A percentile compares a stretch with the other conserved stretches of the same genome.
Conservation (phyloP, 1,140 invertebrate species). For the Globodera rostochiensis region DNA sequence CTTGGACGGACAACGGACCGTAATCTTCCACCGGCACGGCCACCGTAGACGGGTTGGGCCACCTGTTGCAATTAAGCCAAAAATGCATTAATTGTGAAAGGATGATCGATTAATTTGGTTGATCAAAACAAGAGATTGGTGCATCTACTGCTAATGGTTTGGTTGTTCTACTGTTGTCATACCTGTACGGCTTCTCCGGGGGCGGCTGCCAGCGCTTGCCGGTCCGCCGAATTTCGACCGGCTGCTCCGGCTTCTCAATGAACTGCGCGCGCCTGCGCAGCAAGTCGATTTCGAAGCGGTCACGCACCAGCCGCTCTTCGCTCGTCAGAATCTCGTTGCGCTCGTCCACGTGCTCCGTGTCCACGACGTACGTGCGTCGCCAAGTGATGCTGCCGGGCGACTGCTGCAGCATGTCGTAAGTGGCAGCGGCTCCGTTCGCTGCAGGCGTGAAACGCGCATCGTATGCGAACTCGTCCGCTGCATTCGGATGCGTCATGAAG, state of each 20-base stretch:
- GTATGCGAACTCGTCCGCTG: not conserved
- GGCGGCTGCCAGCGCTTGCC: constrained; percentile 64
- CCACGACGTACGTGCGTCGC: constrained; percentile 61
- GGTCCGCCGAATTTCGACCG: constrained; percentile 46
- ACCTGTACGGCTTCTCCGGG: constrained; percentile 59
- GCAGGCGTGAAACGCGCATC: not conserved
- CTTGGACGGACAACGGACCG: not conserved
- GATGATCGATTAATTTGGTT: not conserved
- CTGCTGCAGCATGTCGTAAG: not conserved
- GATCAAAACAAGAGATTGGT: not conserved
- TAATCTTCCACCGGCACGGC: not conserved
- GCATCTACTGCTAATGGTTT: too few species aligned
- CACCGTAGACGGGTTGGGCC: not conserved
- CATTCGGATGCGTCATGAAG: not conserved
- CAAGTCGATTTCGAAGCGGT: constrained; percentile 60
- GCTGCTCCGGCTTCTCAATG: constrained; percentile 57
- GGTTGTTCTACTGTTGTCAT: not conserved
- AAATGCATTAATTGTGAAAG: not conserved
- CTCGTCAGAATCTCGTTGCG: constrained; percentile 64
- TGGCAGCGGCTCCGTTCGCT: not conserved
- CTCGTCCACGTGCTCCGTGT: constrained; percentile 42
- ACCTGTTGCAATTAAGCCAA: not conserved
- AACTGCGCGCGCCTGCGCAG: constrained; percentile 57
- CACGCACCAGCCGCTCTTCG: constrained; percentile 58
- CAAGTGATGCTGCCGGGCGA: constrained; percentile 30